These are phyloP conservation scores for Fopius arisanus DNA, from an alignment of 1,140 invertebrate species.

Conservation along the genomic window DNA sequence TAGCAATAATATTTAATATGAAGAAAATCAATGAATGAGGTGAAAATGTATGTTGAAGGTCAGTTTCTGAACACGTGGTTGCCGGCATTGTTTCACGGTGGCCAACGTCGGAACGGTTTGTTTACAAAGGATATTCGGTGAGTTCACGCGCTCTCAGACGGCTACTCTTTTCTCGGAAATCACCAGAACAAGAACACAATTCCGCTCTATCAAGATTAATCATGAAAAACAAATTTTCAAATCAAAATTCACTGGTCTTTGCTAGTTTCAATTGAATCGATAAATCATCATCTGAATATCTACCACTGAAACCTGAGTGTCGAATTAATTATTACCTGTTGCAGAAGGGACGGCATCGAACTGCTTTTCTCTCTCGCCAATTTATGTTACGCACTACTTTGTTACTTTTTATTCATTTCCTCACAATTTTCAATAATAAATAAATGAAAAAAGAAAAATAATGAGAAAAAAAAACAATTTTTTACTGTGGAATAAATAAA, in stretches of 20 bases:
- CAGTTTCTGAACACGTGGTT: background rate
- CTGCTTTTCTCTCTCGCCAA: constrained; percentile 1
- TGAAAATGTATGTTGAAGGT: background rate
- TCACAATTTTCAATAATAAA: background rate
- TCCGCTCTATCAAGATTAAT: background rate
- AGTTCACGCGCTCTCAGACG: background rate
- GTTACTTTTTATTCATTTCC: background rate
- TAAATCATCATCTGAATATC: too few species aligned
- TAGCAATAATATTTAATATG: too few species aligned
- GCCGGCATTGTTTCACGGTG: background rate
- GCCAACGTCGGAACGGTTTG: background rate
- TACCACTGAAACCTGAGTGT: background rate
- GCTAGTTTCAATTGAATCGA: background rate
- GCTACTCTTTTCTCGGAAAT: background rate
- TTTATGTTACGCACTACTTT: constrained; percentile 8
- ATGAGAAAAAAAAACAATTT: background rate
- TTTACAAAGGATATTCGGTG: background rate
- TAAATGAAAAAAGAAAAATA: constrained; percentile 4
- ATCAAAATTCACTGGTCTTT: background rate
- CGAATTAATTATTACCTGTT: constrained; percentile 45
- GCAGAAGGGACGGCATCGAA: constrained; percentile 46
- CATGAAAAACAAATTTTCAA: background rate
- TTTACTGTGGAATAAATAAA: background rate
- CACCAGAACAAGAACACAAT: background rate
- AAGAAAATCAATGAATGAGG: too few species aligned